Base-by-base conservation (phyloP, 2,888 invertebrate species). In the Drosophila percnosoma region DNA sequence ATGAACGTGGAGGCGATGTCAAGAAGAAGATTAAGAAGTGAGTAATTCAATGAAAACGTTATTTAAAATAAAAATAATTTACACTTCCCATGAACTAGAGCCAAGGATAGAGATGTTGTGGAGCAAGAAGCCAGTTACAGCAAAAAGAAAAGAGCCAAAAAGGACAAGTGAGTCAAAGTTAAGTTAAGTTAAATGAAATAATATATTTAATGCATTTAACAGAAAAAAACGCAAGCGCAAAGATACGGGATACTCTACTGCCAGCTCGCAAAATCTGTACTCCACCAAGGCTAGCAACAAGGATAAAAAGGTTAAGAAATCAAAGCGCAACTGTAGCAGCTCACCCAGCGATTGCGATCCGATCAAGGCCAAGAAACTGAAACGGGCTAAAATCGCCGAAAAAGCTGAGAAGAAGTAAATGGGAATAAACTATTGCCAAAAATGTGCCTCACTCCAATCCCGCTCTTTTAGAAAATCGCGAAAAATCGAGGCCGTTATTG, bases 221-320 rank as follows among this genome's bases (percentile, higher is more conserved):
- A 91, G 92, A 48, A 89, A 92, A 64, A 92, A 91, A 62, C 90
- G 91, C 4, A 92, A 91, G 38, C 91, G 92, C 13, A 96, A 95
- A 91, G 96, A 96, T 83, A 95, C 95, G 0, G 96, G 95, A 15
- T 96, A 96, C 83, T 96, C 95, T 2, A 96, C 96, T 2, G 95
- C 95, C 60, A 95, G 95, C 90, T 95, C 95, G 0, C 94, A 95
- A 80, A 94, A 94, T 72, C 93, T 95, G 2, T 93, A 92, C 63
- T 91, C 92, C 34, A 92, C 91, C 34, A 91, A 90, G 76, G 77
- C 84, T 6, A 82, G 59, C 38, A 78, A 89, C n/a, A 93, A 93
- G 77, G 92, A 93, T 58, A 93, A 93, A 73, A 92, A 86, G 80
- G 78, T 67, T 27, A 92, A 92, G 69, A 92, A 91, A 70, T 75